Base-by-base conservation (phyloP, 2,113 vertebrate species). In the Hemibagrus wyckioides region DNA sequence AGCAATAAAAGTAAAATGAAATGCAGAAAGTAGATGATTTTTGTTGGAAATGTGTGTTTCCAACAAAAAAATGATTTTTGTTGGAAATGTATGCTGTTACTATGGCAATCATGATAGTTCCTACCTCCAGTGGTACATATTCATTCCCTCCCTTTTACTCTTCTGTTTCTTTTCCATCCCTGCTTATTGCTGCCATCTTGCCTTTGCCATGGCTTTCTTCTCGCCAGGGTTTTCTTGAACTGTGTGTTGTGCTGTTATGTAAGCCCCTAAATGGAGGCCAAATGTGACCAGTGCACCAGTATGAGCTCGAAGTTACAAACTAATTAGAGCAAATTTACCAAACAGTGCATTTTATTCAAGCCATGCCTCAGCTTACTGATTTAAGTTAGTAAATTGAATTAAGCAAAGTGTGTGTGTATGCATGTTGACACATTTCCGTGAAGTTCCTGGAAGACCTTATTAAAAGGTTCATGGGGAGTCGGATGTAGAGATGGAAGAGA, bases 191-290 rank as follows among this genome's bases (percentile, higher is more conserved):
- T 65, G 28, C 39, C 19, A 76, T 54, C 59, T 82, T 81, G 28
- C 17, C 54, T 63, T 57, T 75, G 54, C 13, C 56, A 48, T 50
- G 69, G 13, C n/a, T 57, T 84, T 85, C 33, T 83, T 75, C 25
- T 67, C 19, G 3, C 4, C 10, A 33, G 19, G 52, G 41, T 50
- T 86, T 86, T 82, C 7, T 71, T 71, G 25, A 52, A 67, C 21
- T 67, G 33, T 50, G 59, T 81, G 77, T 81, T 39, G 76, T n/a
- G 76, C 30, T 56, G 75, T 90, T 90, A 86, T 86, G 44, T 85
- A 86, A 81, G 73, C 86, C 54, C 41, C 61, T 67, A 75, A 63
- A 50, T 48, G 50, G 30, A 88, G 5, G 36, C 79, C 63, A 88
- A 80, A 88, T 61, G 81, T 89, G 59, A 61, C 59, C 79, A 61